phyloP scores from a whole-genome alignment of 2,113 vertebrate species.

The Oreocharis arfaki region DNA sequence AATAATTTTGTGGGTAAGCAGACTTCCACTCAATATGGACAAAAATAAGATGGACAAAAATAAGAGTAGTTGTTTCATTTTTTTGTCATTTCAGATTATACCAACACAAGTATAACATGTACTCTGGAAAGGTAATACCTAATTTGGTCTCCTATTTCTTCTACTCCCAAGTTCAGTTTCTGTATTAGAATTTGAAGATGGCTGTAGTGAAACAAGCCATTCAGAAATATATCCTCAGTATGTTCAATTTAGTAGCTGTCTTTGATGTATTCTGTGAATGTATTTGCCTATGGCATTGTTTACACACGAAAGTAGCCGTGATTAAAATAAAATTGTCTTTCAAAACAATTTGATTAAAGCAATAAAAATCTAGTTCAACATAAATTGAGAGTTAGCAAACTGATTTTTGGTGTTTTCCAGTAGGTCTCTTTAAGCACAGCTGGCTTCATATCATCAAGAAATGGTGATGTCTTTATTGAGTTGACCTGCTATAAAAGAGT shows the following conservation, averaged over 20 bases:
- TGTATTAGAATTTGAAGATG: neutral
- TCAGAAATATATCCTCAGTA: neutral
- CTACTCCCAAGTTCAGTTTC: neutral
- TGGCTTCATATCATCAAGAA: neutral
- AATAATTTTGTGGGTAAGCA: neutral
- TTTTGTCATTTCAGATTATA: neutral
- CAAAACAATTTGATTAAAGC: neutral
- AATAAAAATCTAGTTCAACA: neutral
- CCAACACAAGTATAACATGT: neutral
- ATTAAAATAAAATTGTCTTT: neutral
- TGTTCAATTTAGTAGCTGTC: neutral
- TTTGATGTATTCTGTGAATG: neutral
- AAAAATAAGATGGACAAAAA: neutral
- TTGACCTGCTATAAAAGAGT: constrained; percentile 13
- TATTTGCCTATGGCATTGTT: neutral
- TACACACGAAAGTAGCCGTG: neutral
- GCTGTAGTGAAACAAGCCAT: neutral
- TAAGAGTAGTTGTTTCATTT: neutral
- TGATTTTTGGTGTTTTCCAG: neutral
- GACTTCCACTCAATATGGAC: neutral
- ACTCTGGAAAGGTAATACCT: neutral
- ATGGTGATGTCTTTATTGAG: constrained; percentile 7
- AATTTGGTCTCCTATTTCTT: neutral
- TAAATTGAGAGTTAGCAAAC: neutral
- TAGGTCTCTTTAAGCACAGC: neutral